Percentiles rank a stretch among this genome's conserved stretches.
These are phyloP conservation scores for Sarcophaga bullata DNA, from an alignment of 1,140 invertebrate genomes.

Conservation along the genomic window DNA sequence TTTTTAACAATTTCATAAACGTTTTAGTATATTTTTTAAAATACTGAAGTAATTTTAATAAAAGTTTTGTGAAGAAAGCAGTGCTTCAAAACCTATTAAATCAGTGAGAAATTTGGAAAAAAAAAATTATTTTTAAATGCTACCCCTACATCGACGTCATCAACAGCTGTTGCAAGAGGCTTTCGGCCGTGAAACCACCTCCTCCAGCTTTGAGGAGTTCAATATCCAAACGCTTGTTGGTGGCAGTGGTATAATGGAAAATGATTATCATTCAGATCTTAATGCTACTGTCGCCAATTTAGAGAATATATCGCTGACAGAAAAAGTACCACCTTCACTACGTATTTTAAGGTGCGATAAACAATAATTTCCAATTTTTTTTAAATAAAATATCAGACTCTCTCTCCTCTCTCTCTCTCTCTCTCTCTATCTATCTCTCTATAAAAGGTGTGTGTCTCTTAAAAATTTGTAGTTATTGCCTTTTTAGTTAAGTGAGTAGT, in stretches of 20 bases:
- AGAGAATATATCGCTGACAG: conserved; percentile 31
- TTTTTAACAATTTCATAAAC: neutral
- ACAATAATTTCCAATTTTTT: no score
- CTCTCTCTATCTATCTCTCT: no score
- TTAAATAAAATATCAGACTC: no score
- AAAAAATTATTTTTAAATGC: conserved; percentile 45
- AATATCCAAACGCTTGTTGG: conserved; percentile 44
- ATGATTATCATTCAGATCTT: neutral
- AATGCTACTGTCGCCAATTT: conserved; percentile 9
- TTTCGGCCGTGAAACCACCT: conserved; percentile 47
- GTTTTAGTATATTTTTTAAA: neutral
- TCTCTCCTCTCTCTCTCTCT: no score
- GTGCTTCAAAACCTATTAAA: no score
- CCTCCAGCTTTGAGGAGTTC: conserved; percentile 52
- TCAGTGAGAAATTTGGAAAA: neutral
- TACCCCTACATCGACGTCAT: conserved; percentile 45
- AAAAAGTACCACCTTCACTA: conserved; percentile 44
- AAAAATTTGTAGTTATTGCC: no score
- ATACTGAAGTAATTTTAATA: no score
- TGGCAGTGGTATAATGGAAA: conserved; percentile 16
- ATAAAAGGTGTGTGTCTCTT: no score
- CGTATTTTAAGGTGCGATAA: conserved; percentile 46
- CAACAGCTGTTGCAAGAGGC: conserved; percentile 42
- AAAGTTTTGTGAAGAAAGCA: no score
- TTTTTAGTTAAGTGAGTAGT: no score